Conservation (phyloP, 2,888 invertebrate species). For the Lasioglossum figueresi region DNA sequence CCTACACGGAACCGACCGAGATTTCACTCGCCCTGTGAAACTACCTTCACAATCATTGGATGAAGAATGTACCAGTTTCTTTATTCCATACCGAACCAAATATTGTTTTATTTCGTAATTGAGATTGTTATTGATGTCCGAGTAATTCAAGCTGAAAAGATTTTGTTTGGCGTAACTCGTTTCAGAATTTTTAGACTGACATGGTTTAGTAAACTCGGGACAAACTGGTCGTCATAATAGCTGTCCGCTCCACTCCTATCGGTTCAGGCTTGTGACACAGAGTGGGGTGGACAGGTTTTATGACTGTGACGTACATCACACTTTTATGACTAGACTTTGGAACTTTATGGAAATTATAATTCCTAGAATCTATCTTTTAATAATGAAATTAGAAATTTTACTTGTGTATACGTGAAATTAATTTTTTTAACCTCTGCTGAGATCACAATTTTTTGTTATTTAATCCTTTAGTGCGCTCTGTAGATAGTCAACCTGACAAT, state of each 20-base stretch:
- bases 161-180: background rate
- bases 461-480: background rate
- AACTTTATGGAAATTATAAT: background rate
- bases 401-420: too few species aligned
- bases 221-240: background rate
- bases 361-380: background rate
- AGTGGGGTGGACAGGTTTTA: background rate
- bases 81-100: too few species aligned
- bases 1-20: background rate
- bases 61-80: background rate
- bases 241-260: background rate
- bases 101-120: slow-evolving; percentile 6
- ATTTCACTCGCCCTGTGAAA: background rate
- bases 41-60: background rate
- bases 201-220: background rate
- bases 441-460: background rate
- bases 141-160: background rate
- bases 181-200: slow-evolving; percentile 3
- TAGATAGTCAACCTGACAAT: background rate
- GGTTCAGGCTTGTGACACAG: background rate
- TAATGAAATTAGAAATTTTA: background rate
- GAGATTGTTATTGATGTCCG: background rate
- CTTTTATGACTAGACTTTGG: background rate
- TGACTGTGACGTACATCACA: background rate
- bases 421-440: background rate